These are phyloP conservation scores for Hemistola chrysoprasaria DNA, from an alignment of 2,888 invertebrate genomes.

Conservation along the genomic window DNA sequence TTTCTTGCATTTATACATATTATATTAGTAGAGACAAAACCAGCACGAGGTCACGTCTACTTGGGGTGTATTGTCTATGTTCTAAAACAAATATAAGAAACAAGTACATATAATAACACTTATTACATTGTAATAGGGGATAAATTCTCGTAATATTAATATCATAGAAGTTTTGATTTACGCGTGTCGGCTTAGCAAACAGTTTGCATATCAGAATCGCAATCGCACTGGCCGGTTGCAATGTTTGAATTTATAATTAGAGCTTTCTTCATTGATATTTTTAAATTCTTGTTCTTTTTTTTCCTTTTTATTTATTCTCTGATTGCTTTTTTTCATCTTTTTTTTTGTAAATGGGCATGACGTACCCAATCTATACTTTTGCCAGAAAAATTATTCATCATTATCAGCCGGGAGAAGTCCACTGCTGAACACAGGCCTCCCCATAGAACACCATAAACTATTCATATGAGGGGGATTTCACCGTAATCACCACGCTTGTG, in stretches of 20 bases:
- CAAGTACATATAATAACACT: no score
- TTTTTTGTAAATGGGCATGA: background rate
- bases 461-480: no score
- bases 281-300: constrained; percentile 5
- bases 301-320: constrained; percentile 8
- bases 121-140: constrained; percentile 20
- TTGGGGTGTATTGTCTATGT: no score
- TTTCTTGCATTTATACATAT: no score
- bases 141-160: constrained; percentile 17
- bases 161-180: constrained; percentile 34
- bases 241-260: constrained; percentile 21
- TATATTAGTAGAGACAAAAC: no score
- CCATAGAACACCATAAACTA: no score
- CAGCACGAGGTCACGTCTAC: no score
- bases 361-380: background rate
- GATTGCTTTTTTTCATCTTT: background rate
- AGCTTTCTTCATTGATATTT: constrained; percentile 14
- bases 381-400: no score
- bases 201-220: constrained; percentile 40
- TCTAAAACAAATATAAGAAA: no score
- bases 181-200: constrained; percentile 34
- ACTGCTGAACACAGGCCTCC: no score
- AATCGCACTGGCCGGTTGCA: constrained; percentile 25
- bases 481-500: no score
- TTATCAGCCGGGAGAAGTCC: no score